Percentiles rank a stretch among this genome's conserved stretches.
Conservation (phyloP, 1,140 invertebrate genomes). For the Nilaparvata lugens region DNA sequence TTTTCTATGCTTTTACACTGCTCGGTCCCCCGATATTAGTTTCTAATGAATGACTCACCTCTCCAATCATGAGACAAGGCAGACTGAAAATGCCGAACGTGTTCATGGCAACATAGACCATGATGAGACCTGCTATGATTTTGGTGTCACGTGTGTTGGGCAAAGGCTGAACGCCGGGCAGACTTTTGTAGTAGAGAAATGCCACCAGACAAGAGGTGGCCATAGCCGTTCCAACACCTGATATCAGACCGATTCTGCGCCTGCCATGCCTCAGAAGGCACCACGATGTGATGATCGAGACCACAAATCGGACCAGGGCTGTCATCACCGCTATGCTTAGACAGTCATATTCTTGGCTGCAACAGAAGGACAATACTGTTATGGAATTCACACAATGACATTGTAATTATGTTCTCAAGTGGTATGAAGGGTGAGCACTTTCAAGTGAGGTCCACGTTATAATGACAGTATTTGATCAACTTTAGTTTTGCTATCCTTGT, state of each 20-base stretch:
- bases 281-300: slow-evolving; percentile 51
- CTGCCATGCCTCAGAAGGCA: slow-evolving; percentile 50
- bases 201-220: slow-evolving; percentile 47
- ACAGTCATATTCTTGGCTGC: not conserved
- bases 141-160: slow-evolving; percentile 24
- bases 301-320: slow-evolving; percentile 48
- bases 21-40: not conserved
- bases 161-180: slow-evolving; percentile 27
- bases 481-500: no score
- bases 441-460: no score
- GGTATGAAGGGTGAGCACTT: no score
- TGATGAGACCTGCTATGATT: slow-evolving; percentile 42
- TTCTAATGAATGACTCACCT: slow-evolving; percentile 27
- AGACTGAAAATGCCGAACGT: slow-evolving; percentile 60
- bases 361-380: not conserved
- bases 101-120: slow-evolving; percentile 57
- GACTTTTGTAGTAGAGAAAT: slow-evolving; percentile 38
- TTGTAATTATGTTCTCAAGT: no score
- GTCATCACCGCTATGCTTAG: slow-evolving; percentile 45
- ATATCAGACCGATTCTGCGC: slow-evolving; percentile 49
- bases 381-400: no score
- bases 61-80: slow-evolving; percentile 58
- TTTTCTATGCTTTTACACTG: not conserved
- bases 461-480: no score
- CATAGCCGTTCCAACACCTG: slow-evolving; percentile 50